These are phyloP conservation scores for Tauraco hartlaubi DNA, from an alignment of 2,797 vertebrate genomes.

Conservation along the genomic window DNA sequence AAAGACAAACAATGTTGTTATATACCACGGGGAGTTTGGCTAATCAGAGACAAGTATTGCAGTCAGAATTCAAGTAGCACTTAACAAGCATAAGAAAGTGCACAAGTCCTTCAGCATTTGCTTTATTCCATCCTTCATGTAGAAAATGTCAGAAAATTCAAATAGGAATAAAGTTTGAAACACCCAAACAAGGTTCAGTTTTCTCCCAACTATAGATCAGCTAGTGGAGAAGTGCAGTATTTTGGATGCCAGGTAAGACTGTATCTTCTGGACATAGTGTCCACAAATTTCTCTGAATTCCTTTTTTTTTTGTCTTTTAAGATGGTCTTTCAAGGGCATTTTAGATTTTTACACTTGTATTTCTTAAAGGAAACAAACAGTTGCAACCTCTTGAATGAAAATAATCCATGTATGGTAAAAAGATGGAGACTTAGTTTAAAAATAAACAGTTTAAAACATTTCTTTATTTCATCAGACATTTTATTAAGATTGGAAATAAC, in stretches of 20 bases:
- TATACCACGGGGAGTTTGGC: not conserved
- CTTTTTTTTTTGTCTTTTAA: not conserved
- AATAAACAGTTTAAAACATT: not conserved
- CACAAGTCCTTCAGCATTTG: not conserved
- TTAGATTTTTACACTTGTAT: not conserved
- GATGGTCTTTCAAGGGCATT: not conserved
- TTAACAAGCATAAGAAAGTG: not conserved
- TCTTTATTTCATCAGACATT: not conserved
- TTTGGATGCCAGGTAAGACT: not conserved
- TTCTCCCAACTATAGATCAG: not conserved
- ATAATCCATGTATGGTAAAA: not conserved
- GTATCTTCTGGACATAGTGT: not conserved
- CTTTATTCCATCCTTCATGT: not conserved
- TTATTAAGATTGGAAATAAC: not conserved
- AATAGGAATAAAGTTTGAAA: not conserved
- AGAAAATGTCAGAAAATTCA: slow-evolving; percentile 28
- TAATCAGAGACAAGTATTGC: not conserved
- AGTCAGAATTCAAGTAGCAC: not conserved
- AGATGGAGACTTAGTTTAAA: not conserved
- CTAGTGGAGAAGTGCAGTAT: not conserved
- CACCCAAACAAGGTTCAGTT: not conserved
- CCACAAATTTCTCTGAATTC: not conserved
- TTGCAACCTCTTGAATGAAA: not conserved
- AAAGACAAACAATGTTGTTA: not conserved
- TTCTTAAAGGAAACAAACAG: not conserved